Percentiles rank a stretch among this genome's conserved stretches.
These are phyloP conservation scores for Bruchidius siliquastri DNA, from an alignment of 2,888 invertebrate species.

Conservation along the genomic window DNA sequence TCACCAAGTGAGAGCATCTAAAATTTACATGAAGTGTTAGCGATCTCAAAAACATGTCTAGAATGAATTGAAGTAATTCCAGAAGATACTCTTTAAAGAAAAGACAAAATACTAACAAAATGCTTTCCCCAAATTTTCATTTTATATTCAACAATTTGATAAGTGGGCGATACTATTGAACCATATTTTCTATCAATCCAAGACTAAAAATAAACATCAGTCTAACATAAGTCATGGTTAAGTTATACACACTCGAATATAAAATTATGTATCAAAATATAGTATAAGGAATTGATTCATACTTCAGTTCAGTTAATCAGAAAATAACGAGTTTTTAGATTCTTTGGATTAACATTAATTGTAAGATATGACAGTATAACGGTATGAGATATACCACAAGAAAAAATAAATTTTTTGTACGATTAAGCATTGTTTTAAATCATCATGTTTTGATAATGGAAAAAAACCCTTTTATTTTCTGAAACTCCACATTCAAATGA, in stretches of 20 bases:
- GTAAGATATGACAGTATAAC: not conserved
- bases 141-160: too few species aligned
- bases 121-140: too few species aligned
- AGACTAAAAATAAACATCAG: not conserved
- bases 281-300: not conserved
- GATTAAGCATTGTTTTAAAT: not conserved
- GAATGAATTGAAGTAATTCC: too few species aligned
- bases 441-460: too few species aligned
- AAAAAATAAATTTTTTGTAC: not conserved
- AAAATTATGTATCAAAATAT: not conserved
- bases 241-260: not conserved
- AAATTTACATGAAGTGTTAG: too few species aligned
- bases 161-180: too few species aligned
- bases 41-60: too few species aligned
- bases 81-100: too few species aligned
- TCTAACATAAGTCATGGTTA: constrained; percentile 3
- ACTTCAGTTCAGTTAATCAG: not conserved
- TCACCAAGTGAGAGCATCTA: too few species aligned
- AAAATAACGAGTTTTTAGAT: not conserved
- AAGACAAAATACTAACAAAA: too few species aligned
- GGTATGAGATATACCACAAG: not conserved
- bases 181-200: not conserved
- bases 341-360: not conserved
- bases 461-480: too few species aligned
- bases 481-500: too few species aligned